Conservation (phyloP, 2,113 vertebrate genomes). For the Chaetodon auriga region DNA sequence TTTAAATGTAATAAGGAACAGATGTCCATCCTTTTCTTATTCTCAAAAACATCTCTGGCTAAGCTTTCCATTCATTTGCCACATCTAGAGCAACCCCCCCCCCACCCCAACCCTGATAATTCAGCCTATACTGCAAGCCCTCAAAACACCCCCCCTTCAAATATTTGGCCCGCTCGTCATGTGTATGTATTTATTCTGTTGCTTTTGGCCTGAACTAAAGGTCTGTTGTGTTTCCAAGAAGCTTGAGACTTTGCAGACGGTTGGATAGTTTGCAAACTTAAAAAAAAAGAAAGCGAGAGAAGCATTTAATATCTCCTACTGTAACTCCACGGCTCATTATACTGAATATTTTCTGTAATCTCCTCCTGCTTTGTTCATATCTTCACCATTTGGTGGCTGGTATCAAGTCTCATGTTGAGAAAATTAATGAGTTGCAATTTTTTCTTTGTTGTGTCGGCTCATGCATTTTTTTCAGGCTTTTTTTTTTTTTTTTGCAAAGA, state of each 20-base stretch:
- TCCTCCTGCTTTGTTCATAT: constrained; percentile 57
- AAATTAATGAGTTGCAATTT: constrained; percentile 59
- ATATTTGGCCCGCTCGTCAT: constrained; percentile 47
- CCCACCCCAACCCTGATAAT: constrained; percentile 26
- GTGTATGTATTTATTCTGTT: constrained; percentile 69
- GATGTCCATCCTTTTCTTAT: constrained; percentile 62
- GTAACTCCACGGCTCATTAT: constrained; percentile 52
- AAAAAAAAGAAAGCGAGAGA: constrained; percentile 28
- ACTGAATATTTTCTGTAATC: constrained; percentile 32
- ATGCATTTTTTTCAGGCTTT: neutral
- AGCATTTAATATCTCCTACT: constrained; percentile 40
- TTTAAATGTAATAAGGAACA: constrained; percentile 72
- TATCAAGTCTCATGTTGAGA: constrained; percentile 46
- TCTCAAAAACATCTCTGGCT: constrained; percentile 51
- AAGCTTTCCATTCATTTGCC: constrained; percentile 61
- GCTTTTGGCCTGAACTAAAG: constrained; percentile 62
- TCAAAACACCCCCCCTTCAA: constrained; percentile 54
- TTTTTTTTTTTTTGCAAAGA: constrained; percentile 2
- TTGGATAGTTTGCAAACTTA: constrained; percentile 49
- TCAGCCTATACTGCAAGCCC: constrained; percentile 44
- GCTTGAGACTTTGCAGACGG: constrained; percentile 61
- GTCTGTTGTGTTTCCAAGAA: constrained; percentile 68
- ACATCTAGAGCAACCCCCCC: constrained; percentile 42
- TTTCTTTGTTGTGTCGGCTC: constrained; percentile 19
- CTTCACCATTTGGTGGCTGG: constrained; percentile 52